phyloP scores from a whole-genome alignment of 2,888 invertebrate genomes.

The Heliconius aoede region DNA sequence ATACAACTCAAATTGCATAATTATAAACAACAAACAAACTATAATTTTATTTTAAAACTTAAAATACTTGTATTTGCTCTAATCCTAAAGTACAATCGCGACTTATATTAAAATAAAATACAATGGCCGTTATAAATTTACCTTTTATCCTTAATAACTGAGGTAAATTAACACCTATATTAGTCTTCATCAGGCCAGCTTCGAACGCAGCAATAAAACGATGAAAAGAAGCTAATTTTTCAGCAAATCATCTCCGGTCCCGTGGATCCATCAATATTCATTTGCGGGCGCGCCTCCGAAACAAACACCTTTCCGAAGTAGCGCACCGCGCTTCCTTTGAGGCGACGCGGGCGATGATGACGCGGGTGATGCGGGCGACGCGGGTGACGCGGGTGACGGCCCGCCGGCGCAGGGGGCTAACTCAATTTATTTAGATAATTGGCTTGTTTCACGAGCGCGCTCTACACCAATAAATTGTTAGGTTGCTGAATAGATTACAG shows the following conservation, averaged over 20 bases:
- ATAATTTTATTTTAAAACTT: not conserved
- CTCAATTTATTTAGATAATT: conserved; percentile 78
- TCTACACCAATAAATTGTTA: conserved; percentile 60
- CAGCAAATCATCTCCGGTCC: conserved; percentile 82
- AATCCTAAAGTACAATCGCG: not conserved
- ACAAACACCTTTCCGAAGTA: conserved; percentile 79
- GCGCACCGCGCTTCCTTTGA: conserved; percentile 73
- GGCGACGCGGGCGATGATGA: conserved; percentile 72
- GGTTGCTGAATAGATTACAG: conserved; percentile 51
- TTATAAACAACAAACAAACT: conserved; percentile 25
- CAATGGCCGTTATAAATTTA: conserved; percentile 61
- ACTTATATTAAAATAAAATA: conserved; percentile 41
- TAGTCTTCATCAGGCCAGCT: conserved; percentile 79
- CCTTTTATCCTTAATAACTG: conserved; percentile 66
- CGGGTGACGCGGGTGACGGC: conserved; percentile 58
- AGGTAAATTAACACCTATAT: conserved; percentile 80
- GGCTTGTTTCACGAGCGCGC: conserved; percentile 72
- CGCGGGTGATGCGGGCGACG: conserved; percentile 53
- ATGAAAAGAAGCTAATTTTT: conserved; percentile 83
- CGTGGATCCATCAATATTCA: conserved; percentile 83
- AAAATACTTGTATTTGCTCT: not conserved
- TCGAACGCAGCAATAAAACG: conserved; percentile 79
- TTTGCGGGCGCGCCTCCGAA: conserved; percentile 80
- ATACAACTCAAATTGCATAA: conserved; percentile 52
- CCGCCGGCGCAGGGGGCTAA: conserved; percentile 53